phyloP scores from a whole-genome alignment of 2,113 vertebrate genomes.

The Catharus minimus region DNA sequence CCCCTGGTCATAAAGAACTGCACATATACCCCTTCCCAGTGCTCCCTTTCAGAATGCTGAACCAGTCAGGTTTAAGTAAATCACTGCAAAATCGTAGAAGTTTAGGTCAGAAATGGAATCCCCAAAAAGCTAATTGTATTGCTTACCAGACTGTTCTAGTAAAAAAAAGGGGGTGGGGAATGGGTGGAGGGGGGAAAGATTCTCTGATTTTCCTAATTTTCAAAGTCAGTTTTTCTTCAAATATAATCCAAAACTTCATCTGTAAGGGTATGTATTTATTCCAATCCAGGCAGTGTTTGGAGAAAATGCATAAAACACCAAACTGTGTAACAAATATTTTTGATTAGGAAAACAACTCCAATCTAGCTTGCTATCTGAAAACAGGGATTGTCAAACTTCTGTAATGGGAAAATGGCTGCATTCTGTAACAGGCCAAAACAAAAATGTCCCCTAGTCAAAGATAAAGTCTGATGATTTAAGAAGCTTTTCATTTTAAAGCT shows the following conservation, averaged over 20 bases:
- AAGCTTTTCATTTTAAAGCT: conserved; percentile 10
- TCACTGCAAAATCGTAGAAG: background rate
- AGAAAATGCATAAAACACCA: background rate
- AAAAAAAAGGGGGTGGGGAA: accelerated
- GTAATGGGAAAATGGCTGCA: background rate
- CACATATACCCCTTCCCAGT: background rate
- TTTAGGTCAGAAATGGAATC: background rate
- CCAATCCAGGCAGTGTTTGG: background rate
- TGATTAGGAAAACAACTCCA: background rate
- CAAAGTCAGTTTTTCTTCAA: background rate
- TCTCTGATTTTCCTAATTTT: background rate
- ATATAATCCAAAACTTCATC: background rate
- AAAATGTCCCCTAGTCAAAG: background rate
- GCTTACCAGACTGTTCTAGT: background rate
- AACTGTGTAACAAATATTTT: background rate
- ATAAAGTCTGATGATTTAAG: background rate
- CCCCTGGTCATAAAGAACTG: background rate
- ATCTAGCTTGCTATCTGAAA: background rate
- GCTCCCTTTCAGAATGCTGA: background rate
- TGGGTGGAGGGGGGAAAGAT: background rate
- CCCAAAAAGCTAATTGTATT: background rate
- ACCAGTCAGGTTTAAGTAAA: background rate
- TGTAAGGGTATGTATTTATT: background rate
- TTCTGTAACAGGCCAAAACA: background rate
- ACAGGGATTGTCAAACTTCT: background rate